Percentiles rank a stretch among this genome's conserved stretches.
Conservation (phyloP, 2,888 invertebrate species). For the Mycalesis mineus region DNA sequence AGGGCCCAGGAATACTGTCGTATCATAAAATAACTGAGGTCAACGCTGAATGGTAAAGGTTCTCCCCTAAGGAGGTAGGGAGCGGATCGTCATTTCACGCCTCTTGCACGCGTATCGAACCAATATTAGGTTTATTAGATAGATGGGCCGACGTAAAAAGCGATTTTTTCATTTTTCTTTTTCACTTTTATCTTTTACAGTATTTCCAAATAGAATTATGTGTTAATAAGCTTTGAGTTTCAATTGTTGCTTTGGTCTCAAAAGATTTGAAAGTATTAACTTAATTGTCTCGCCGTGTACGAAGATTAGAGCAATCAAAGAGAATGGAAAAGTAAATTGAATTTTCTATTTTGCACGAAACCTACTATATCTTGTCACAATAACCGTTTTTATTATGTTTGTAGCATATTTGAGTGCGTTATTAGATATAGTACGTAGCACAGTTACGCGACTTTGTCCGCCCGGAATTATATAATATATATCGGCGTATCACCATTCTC, state of each 20-base stretch:
- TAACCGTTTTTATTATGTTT: not conserved
- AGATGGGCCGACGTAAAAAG: conserved; percentile 62
- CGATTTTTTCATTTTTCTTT: conserved; percentile 60
- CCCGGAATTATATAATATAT: no score
- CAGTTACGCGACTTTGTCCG: no score
- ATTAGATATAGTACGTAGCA: no score
- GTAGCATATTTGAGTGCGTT: no score
- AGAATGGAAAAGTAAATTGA: not conserved
- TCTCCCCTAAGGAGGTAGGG: conserved; percentile 39
- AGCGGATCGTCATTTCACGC: conserved; percentile 68
- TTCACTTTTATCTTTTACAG: conserved; percentile 45
- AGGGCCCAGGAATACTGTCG: conserved; percentile 21
- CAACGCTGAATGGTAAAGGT: conserved; percentile 44
- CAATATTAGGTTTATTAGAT: conserved; percentile 77
- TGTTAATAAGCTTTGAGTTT: conserved; percentile 19
- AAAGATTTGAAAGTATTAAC: not conserved
- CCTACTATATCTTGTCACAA: not conserved
- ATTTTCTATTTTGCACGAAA: not conserved
- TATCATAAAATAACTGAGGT: conserved; percentile 48
- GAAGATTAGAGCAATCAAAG: not conserved
- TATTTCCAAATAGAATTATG: conserved; percentile 26
- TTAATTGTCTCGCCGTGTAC: conserved; percentile 2
- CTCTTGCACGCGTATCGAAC: conserved; percentile 73
- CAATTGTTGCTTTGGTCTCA: conserved; percentile 9
- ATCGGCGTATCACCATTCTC: no score